Percentiles rank a stretch among this genome's conserved stretches.
These are phyloP conservation scores for Homalodisca vitripennis DNA, from an alignment of 1,140 invertebrate species.

Conservation along the genomic window DNA sequence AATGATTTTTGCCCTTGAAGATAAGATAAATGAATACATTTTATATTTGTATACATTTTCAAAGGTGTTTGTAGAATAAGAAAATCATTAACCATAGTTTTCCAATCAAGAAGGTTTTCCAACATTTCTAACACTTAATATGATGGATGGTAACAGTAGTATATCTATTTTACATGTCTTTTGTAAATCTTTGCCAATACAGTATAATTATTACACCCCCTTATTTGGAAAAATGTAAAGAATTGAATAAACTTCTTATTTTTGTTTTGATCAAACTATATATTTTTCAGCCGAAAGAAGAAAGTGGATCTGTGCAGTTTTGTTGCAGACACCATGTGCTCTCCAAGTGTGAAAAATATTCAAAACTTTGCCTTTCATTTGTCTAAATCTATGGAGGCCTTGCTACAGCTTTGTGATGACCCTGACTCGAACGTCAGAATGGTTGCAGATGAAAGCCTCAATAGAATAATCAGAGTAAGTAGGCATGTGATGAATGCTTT, in stretches of 20 bases:
- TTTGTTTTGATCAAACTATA: conserved; percentile 34
- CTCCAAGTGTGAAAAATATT: conserved; percentile 51
- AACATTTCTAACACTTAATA: too few species aligned
- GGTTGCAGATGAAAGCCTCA: conserved; percentile 77
- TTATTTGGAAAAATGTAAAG: conserved; percentile 29
- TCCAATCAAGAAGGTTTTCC: too few species aligned
- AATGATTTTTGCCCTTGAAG: too few species aligned
- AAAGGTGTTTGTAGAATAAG: too few species aligned
- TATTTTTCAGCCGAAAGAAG: conserved; percentile 61
- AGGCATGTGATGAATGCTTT: too few species aligned
- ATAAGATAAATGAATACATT: too few species aligned
- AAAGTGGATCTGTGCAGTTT: conserved; percentile 66
- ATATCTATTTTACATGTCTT: not conserved
- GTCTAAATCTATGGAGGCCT: conserved; percentile 66
- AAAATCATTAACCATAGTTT: too few species aligned
- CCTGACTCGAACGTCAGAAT: conserved; percentile 73
- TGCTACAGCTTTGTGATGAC: conserved; percentile 73
- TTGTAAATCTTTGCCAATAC: not conserved
- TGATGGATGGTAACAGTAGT: too few species aligned
- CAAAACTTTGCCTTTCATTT: conserved; percentile 66
- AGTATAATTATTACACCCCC: not conserved
- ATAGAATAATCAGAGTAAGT: conserved; percentile 70
- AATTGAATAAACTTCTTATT: conserved; percentile 32
- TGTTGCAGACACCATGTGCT: conserved; percentile 66
- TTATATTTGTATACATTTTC: too few species aligned